Evolutionary conservation across 2,797 vertebrate species (phyloP), one percentile per base, ranked within the genome.

Genomic region (Pagetopsis macropterus): DNA sequence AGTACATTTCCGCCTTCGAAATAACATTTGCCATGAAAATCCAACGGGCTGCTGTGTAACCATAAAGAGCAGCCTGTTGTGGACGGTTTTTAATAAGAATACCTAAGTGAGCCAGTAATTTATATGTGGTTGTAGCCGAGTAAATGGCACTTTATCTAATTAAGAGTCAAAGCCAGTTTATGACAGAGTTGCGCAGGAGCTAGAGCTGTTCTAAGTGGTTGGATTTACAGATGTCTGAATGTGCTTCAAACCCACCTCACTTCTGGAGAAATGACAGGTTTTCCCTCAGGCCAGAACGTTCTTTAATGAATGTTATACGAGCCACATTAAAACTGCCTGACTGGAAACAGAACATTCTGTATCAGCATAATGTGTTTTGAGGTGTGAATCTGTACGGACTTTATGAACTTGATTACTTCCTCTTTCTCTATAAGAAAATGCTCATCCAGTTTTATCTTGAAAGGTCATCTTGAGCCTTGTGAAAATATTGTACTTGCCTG

Each of bases 71-170:
- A 81, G 70, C 63, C 41, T 75, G 72, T 61, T 76, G 75, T 57
- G 82, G 82, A 91, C 88, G 85, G 87, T 80, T 80, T 87, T 86
- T 90, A 88, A 89, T 90, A 82, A 88, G 87, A 91, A 90, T 87
- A 88, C 70, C 82, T 67, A 45, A 62, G 72, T 65, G 68, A 76
- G 75, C 44, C 61, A 81, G 78, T 87, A 82, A 83, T 84, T 81
- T 87, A 85, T 86, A 70, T 91, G 89, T 72, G 83, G 85, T 86
- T 65, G 51, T 75, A 85, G 57, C 61, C 0, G 13, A 81, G 80
- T 87, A 87, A 91, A 85, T 85, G 75, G 41, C 59, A 69, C 67
- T 71, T 79, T 71, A 88, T 82, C 56, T 86, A 82, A 88, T 89
- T 84, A 92, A 82, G 76, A 90, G 77, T 90, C 82, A 77, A 65